Conservation (phyloP, 2,113 vertebrate species). For the Rhea americana region DNA sequence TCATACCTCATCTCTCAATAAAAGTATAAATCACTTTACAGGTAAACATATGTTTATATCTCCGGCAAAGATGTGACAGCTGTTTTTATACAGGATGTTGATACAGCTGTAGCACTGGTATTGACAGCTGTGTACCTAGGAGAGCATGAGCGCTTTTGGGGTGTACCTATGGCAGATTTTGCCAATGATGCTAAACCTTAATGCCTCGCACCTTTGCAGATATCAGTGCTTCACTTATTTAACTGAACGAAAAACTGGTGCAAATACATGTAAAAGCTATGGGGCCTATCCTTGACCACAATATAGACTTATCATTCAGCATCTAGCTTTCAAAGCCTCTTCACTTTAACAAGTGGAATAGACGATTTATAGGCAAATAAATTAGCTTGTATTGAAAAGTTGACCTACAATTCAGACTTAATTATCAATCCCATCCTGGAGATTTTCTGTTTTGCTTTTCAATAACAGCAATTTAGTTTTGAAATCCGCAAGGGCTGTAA, state of each 20-base stretch:
- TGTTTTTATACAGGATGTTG: not conserved
- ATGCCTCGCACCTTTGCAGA: not conserved
- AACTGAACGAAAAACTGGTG: not conserved
- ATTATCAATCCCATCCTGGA: constrained; percentile 23
- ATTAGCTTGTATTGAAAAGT: constrained; percentile 2
- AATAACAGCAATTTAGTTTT: not conserved
- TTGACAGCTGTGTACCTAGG: not conserved
- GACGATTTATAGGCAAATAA: not conserved
- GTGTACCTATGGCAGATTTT: not conserved
- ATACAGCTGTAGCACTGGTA: not conserved
- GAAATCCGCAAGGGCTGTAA: not conserved
- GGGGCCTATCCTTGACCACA: not conserved
- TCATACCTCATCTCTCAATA: fast-evolving
- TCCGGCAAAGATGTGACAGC: not conserved
- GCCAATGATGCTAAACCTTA: not conserved
- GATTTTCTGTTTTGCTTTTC: constrained; percentile 16
- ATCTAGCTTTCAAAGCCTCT: not conserved
- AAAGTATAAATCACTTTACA: not conserved
- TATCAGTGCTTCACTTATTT: not conserved
- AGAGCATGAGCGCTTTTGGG: not conserved
- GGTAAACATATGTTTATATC: not conserved
- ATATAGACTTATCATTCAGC: not conserved
- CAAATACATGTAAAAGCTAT: not conserved
- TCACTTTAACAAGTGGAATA: not conserved
- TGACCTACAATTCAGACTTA: constrained; percentile 4